A percentile compares a stretch with the other conserved stretches of the same genome.
Conservation (phyloP, 2,113 vertebrate genomes). For the Oreochromis aureus region DNA sequence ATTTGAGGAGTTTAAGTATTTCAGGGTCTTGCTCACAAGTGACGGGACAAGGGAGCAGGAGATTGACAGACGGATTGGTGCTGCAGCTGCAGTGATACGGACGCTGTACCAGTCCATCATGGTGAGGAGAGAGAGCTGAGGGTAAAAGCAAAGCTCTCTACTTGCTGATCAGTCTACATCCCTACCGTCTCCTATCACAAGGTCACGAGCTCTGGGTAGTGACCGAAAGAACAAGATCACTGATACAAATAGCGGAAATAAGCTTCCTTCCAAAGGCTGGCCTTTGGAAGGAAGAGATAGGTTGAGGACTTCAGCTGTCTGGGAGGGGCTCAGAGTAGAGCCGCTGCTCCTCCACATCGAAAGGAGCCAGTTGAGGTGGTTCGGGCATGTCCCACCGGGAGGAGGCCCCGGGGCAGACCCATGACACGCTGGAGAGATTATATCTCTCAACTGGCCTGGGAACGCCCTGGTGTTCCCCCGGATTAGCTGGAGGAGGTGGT, state of each 20-base stretch:
- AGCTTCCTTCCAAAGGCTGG: not conserved
- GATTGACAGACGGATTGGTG: not conserved
- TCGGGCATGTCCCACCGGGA: not conserved
- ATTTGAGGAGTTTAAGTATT: not conserved
- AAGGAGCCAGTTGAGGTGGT: not conserved
- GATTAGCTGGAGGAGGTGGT: not conserved
- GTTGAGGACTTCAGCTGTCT: not conserved
- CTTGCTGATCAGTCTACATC: not conserved
- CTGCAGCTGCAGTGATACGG: not conserved
- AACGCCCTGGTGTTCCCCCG: rapidly evolving
- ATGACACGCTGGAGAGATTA: rapidly evolving
- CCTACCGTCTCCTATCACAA: not conserved
- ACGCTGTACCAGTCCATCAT: rapidly evolving
- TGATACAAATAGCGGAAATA: not conserved
- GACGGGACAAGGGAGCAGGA: rapidly evolving
- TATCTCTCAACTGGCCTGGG: not conserved
- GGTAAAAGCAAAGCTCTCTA: not conserved
- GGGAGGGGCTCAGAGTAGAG: not conserved
- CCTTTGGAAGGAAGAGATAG: not conserved
- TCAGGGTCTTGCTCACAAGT: not conserved
- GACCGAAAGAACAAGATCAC: not conserved
- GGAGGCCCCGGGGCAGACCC: rapidly evolving
- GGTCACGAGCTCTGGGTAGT: not conserved
- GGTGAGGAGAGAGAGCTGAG: rapidly evolving
- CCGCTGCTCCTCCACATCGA: not conserved